Conservation (phyloP, 2,888 invertebrate species). For the Sicus ferrugineus region DNA sequence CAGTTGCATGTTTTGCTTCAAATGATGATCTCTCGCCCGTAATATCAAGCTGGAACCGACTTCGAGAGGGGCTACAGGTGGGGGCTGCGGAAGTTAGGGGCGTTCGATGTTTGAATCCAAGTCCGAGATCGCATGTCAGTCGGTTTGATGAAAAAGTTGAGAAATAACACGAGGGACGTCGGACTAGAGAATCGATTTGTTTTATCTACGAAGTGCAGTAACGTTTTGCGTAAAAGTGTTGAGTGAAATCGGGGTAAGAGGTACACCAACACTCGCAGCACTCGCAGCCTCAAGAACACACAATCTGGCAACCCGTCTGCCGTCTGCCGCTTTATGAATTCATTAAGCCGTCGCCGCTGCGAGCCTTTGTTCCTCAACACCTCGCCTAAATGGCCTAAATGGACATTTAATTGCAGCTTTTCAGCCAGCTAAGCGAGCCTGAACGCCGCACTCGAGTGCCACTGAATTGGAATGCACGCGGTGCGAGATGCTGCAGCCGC, state of each 20-base stretch:
- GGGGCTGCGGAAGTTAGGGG: too few species aligned
- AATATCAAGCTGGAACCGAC: background rate
- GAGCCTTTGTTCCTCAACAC: constrained; percentile 10
- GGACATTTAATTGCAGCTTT: constrained; percentile 57
- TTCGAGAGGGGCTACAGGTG: too few species aligned
- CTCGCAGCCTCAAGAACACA: too few species aligned
- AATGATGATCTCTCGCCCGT: background rate
- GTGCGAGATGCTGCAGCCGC: background rate
- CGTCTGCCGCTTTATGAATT: background rate
- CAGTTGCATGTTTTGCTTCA: constrained; percentile 8
- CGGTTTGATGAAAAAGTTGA: too few species aligned
- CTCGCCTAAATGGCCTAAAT: constrained; percentile 52
- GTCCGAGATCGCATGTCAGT: background rate
- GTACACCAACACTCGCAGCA: too few species aligned
- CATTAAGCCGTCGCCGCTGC: background rate
- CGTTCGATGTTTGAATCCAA: background rate
- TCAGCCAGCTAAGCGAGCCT: constrained; percentile 31
- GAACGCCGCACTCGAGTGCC: constrained; percentile 46
- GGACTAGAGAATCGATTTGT: too few species aligned
- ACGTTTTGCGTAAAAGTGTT: too few species aligned
- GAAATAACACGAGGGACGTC: too few species aligned
- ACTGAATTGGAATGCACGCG: constrained; percentile 47
- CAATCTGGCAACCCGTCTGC: too few species aligned
- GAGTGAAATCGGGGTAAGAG: too few species aligned
- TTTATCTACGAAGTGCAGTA: too few species aligned